phyloP scores from a whole-genome alignment of 2,888 invertebrate species.

The Nemotelus pantherinus region DNA sequence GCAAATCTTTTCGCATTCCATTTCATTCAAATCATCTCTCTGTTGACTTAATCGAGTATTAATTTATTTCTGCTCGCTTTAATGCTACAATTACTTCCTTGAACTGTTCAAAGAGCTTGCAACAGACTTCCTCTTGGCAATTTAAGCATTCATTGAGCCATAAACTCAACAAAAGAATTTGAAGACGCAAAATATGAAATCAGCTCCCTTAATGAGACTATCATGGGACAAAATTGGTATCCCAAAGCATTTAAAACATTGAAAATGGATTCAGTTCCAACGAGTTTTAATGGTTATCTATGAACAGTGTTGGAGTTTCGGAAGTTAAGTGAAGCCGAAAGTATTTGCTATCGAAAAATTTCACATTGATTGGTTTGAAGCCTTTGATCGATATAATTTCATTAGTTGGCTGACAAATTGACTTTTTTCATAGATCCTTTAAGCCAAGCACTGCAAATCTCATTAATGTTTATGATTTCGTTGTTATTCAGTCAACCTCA shows the following conservation, averaged over 20 bases:
- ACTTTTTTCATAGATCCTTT: no score
- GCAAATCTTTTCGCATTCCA: no score
- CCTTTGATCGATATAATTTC: no score
- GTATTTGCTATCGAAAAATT: no score
- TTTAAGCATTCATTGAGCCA: not conserved
- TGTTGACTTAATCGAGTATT: no score
- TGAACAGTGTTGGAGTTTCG: no score
- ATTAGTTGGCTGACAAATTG: no score
- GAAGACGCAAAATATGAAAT: constrained; percentile 9
- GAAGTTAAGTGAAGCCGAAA: no score
- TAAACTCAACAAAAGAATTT: constrained; percentile 9
- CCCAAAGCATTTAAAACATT: not conserved
- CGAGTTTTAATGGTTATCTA: not conserved
- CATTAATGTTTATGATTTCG: no score
- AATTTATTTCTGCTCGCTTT: not conserved
- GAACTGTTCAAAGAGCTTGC: not conserved
- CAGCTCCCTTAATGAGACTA: constrained; percentile 5
- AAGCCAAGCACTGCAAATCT: no score
- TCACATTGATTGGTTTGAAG: no score
- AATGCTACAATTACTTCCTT: not conserved
- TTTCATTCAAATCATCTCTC: no score
- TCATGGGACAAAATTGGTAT: not conserved
- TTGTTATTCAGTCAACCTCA: not conserved
- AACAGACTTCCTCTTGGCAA: not conserved
- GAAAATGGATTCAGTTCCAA: not conserved